phyloP scores from a whole-genome alignment of 2,888 invertebrate genomes.

The Sycophila texana region DNA sequence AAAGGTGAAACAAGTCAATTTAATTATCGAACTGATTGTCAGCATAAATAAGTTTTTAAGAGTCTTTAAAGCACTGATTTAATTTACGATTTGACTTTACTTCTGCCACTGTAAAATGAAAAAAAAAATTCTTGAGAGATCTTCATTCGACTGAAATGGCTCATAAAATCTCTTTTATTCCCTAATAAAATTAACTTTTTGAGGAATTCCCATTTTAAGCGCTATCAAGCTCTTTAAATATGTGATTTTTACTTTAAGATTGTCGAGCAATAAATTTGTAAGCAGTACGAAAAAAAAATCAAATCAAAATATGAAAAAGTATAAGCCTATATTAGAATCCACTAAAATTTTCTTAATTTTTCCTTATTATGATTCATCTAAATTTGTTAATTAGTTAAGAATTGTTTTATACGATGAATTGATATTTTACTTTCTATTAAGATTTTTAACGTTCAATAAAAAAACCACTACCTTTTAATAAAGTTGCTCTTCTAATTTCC shows the following conservation, averaged over 20 bases:
- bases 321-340: too few relatives aligned
- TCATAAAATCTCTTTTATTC: not conserved
- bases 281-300: not conserved
- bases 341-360: not conserved
- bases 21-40: not conserved
- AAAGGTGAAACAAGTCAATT: not conserved
- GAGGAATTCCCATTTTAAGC: not conserved
- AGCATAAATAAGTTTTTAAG: not conserved
- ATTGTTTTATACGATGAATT: too few relatives aligned
- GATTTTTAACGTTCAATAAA: too few relatives aligned
- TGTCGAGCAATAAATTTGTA: not conserved
- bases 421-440: too few relatives aligned
- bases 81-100: not conserved
- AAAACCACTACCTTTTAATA: too few relatives aligned
- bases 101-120: not conserved
- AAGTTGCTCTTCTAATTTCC: too few relatives aligned
- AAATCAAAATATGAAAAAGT: too few relatives aligned
- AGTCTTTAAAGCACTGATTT: not conserved
- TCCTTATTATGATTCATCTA: not conserved
- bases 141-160: constrained; percentile 4
- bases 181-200: not conserved
- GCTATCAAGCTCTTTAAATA: not conserved
- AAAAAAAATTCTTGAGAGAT: not conserved
- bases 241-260: not conserved
- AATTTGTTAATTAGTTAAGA: too few relatives aligned